Percentiles rank a stretch among this genome's conserved stretches.
These are phyloP conservation scores for Salvator merianae DNA, from an alignment of 2,113 vertebrate genomes.

Conservation along the genomic window DNA sequence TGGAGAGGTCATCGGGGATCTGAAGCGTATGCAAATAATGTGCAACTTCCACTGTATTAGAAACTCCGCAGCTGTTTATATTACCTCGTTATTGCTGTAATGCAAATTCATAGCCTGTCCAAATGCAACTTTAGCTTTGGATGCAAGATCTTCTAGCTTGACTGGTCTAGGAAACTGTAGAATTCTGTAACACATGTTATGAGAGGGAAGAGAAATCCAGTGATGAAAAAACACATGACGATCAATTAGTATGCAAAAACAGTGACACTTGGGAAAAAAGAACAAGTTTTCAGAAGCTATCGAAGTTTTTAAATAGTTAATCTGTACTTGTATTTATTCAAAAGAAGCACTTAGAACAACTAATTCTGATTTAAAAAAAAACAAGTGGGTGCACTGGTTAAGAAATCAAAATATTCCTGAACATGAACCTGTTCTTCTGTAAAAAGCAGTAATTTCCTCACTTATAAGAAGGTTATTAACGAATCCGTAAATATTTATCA, in stretches of 20 bases:
- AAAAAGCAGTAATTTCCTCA: background rate
- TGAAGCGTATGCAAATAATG: background rate
- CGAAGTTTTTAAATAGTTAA: background rate
- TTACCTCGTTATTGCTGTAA: constrained; percentile 99
- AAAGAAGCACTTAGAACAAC: background rate
- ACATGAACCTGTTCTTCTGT: background rate
- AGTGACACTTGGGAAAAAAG: background rate
- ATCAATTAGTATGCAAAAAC: background rate
- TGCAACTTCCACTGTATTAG: background rate
- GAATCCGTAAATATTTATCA: background rate
- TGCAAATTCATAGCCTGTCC: constrained; percentile 96
- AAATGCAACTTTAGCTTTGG: constrained; percentile 94
- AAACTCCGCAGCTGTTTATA: constrained; percentile 19
- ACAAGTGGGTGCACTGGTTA: background rate
- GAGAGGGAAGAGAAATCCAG: background rate
- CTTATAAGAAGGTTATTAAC: background rate
- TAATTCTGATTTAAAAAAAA: background rate
- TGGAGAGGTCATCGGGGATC: no score
- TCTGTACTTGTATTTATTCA: background rate
- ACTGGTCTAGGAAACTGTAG: constrained; percentile 93
- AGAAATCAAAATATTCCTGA: background rate
- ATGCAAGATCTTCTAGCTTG: constrained; percentile 89
- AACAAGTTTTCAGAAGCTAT: constrained; percentile 12
- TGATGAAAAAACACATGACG: constrained; percentile 28
- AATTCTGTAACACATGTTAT: constrained; percentile 81